These are phyloP conservation scores for Anas capensis DNA, from an alignment of 2,797 vertebrate genomes.

Conservation along the genomic window DNA sequence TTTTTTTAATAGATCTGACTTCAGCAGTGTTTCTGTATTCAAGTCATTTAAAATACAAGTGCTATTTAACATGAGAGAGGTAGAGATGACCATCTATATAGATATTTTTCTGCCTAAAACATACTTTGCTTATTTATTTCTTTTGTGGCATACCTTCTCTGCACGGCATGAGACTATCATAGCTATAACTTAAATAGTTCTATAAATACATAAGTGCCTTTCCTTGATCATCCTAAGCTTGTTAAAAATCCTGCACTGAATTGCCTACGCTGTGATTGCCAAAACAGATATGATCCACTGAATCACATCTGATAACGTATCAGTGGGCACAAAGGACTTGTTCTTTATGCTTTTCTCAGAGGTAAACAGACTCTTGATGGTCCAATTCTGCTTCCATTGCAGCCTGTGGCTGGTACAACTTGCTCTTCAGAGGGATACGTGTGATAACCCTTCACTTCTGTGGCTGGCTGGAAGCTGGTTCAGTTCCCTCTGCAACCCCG, in stretches of 20 bases:
- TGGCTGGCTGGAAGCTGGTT: not conserved
- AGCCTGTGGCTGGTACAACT: not conserved
- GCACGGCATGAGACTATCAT: not conserved
- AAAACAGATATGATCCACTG: not conserved
- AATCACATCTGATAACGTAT: conserved; percentile 65
- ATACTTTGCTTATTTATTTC: not conserved
- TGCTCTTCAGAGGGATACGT: not conserved
- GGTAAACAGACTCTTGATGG: not conserved
- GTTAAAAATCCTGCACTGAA: not conserved
- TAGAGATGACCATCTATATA: not conserved
- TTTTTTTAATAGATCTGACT: not conserved
- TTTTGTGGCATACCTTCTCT: not conserved
- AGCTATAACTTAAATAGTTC: not conserved
- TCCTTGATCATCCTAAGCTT: not conserved
- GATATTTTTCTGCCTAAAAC: not conserved
- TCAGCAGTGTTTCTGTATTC: not conserved
- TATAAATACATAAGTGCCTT: conserved; percentile 28
- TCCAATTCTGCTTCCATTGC: not conserved
- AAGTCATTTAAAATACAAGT: not conserved
- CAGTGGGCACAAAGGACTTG: not conserved
- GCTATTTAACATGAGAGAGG: not conserved
- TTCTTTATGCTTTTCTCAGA: not conserved
- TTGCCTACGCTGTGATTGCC: not conserved
- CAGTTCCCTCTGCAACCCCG: not conserved
- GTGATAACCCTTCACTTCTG: not conserved